Base-by-base conservation (phyloP, 2,888 invertebrate species). In the Lymantria dispar region DNA sequence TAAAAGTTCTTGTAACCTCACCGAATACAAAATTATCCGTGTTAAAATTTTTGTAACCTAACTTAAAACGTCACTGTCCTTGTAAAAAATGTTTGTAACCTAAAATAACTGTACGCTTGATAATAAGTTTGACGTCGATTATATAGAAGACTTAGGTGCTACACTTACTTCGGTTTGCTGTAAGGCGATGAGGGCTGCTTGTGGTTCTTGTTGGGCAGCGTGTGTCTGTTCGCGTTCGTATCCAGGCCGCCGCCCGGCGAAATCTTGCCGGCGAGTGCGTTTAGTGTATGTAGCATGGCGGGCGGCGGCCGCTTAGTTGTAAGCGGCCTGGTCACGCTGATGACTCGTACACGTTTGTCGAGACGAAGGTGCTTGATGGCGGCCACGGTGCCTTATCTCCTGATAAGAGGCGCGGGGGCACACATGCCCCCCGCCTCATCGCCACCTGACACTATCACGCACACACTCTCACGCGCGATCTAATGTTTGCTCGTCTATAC, bases 201-300 rank as follows among this genome's bases (percentile, higher is more conserved):
- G 82, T 91, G 87, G 76, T 90, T 91, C 80, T 87, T 85, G 82
- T 90, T 91, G 68, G 89, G 90, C 75, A 80, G 92, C 78, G 83
- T 81, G 91, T 79, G 93, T 76, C 94, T 91, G 85, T 95, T 95
- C 57, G 94, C 94, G 86, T 95, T 95, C 63, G 94, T 91, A 85
- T 95, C 95, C 78, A 93, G 91, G 84, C 93, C 85, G 92, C 93
- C 92, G 86, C 95, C 95, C 80, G 97, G 96, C 85, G 97, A 96
- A 86, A 97, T 95, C 91, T 97, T 97, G 83, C 96, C 96, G 92
- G 97, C 97, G 92, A 97, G 93, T 85, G 95, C 95, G 93, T 96
- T 96, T 89, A 97, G 92, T 73, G 96, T 95, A 89, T 96, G 95
- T 88, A 97, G 93, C 97, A 97, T 97, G 68, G 84, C 90, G 94